Base-by-base conservation (phyloP, 2,113 vertebrate genomes). In the Thymallus thymallus region DNA sequence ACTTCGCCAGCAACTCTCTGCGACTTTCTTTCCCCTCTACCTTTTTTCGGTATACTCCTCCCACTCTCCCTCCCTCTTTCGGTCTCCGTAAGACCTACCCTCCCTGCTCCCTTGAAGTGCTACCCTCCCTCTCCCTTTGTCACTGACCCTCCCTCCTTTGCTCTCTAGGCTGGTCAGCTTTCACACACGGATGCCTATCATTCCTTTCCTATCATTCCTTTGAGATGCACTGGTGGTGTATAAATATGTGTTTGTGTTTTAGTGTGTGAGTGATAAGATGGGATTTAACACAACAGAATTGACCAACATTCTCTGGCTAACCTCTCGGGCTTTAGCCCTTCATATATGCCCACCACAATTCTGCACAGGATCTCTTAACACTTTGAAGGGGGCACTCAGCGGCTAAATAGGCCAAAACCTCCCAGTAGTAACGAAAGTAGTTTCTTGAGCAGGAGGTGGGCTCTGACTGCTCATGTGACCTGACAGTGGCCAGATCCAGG, bases 131-230 rank as follows among this genome's bases (percentile, higher is more conserved):
- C 89, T 85, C 81, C 45, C 72, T 71, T 61, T 13, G 63, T 74
- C 60, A 48, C 73, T 68, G 84, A 86, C 10, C 87, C 75, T 72
- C 1, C 69, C 82, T 82, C 75, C 79, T 84, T 63, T 88, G 88
- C 85, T 94, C 90, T 81, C 84, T 73, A 89, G 91, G 83, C 85
- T 86, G 87, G 92, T 88, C 92, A 89, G 90, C 76, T 90, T 88
- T 92, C 89, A 88, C 85, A 81, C 89, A 93, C 88, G 92, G 94
- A 98, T 95, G 94, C 95, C 95, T 93, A 92, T 96, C 95, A 97
- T 96, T 97, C 96, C 95, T 93, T 87, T 89, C 95, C 95, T 93
- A 92, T 96, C 95, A 97, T 96, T 97, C 96, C 95, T 93, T 87
- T 89, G 91, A 76, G 82, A 64, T 86, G 85, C 89, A 89, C 82